Conservation (phyloP, 2,888 invertebrate species). For the Dicycla oo region DNA sequence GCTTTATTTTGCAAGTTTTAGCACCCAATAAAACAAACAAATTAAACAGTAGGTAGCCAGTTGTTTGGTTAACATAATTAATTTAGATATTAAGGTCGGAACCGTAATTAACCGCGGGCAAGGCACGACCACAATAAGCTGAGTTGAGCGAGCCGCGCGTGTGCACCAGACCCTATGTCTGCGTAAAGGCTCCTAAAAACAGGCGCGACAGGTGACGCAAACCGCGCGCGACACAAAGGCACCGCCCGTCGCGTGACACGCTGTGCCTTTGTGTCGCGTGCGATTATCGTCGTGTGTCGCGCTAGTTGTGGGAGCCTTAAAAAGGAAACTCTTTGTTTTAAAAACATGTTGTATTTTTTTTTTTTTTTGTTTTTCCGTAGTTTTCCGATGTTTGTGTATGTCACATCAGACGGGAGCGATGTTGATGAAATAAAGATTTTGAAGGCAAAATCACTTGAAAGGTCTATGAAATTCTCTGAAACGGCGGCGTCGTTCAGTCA, state of each 20-base stretch:
- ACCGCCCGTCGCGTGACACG: no score
- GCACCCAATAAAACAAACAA: constrained; percentile 19
- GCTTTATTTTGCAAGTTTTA: constrained; percentile 3
- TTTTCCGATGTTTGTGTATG: constrained; percentile 1
- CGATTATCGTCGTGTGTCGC: no score
- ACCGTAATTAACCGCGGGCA: constrained; percentile 39
- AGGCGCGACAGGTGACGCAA: no score
- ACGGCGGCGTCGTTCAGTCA: background rate
- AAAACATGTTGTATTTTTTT: constrained; percentile 17
- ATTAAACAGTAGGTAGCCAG: constrained; percentile 23
- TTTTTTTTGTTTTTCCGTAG: background rate
- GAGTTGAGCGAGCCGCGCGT: background rate
- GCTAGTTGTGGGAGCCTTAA: no score
- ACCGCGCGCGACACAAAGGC: no score
- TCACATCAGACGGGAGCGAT: background rate
- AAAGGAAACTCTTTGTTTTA: constrained; percentile 8
- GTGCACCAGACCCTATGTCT: constrained; percentile 11
- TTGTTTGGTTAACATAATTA: constrained; percentile 50
- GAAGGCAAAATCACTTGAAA: background rate
- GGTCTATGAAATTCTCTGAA: constrained; percentile 15
- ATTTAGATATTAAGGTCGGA: constrained; percentile 41
- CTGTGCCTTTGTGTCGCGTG: no score
- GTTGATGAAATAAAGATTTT: constrained; percentile 20
- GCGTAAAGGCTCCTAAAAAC: no score
- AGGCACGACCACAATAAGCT: constrained; percentile 26